Conservation (phyloP, 2,797 vertebrate species). For the Linurgus olivaceus region DNA sequence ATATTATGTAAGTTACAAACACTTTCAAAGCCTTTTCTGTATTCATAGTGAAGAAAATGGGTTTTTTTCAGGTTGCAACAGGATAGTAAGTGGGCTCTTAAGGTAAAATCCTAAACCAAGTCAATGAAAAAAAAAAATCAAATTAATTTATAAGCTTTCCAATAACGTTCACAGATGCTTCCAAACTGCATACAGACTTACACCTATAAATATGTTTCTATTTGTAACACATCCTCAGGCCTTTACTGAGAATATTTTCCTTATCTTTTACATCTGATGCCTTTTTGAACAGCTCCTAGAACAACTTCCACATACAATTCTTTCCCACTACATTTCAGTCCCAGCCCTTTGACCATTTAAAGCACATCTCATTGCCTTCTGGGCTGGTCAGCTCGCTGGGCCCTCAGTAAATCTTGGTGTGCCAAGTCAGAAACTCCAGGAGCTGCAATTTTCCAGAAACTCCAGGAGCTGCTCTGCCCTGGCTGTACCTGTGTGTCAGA, state of each 20-base stretch:
- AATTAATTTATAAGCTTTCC: background rate
- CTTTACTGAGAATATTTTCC: background rate
- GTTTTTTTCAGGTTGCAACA: background rate
- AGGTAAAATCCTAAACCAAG: background rate
- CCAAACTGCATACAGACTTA: background rate
- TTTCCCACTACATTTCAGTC: background rate
- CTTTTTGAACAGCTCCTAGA: background rate
- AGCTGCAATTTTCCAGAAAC: background rate
- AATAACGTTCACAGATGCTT: background rate
- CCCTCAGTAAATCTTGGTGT: background rate
- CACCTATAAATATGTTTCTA: background rate
- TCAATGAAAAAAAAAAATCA: background rate
- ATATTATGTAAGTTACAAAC: background rate
- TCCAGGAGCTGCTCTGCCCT: background rate
- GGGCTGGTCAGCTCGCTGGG: rapidly evolving
- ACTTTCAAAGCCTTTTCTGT: slow-evolving; percentile 34
- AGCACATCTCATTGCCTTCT: background rate
- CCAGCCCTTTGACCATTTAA: background rate
- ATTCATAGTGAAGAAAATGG: background rate
- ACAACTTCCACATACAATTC: background rate
- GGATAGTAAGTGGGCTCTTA: background rate
- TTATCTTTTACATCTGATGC: background rate
- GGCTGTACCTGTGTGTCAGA: rapidly evolving
- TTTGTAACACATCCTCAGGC: background rate
- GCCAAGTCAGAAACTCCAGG: background rate